Evolutionary conservation across 2,888 invertebrate genomes (phyloP).

Genomic region (Drosophila prolongata): DNA sequence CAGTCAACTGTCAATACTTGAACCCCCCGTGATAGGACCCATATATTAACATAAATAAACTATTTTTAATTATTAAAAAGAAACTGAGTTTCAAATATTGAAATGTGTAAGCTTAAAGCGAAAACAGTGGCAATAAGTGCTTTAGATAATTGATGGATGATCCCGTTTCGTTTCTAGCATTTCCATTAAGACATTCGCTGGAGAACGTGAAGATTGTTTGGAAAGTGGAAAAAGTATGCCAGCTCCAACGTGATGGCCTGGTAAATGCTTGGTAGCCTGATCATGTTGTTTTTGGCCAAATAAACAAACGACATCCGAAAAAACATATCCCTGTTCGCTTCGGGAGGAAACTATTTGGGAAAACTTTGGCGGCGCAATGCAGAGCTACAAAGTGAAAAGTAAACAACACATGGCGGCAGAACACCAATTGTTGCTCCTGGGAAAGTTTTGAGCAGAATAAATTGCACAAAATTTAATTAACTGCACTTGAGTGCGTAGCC

Average conservation of each 20-base stretch:
- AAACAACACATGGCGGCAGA: slow-evolving; percentile 60
- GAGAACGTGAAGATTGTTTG: slow-evolving; percentile 23
- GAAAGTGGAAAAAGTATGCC: slow-evolving; percentile 55
- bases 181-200: slow-evolving; percentile 39
- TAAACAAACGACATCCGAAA: slow-evolving; percentile 45
- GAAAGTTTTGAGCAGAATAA: slow-evolving; percentile 74
- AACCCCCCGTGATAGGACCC: background rate
- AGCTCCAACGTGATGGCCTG: slow-evolving; percentile 61
- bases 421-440: slow-evolving; percentile 41
- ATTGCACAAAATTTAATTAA: slow-evolving; percentile 77
- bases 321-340: slow-evolving; percentile 5
- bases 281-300: slow-evolving; percentile 56
- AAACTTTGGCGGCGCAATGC: slow-evolving; percentile 66
- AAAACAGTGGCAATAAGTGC: slow-evolving; percentile 8
- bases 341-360: slow-evolving; percentile 33
- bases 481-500: slow-evolving; percentile 73
- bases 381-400: slow-evolving; percentile 76
- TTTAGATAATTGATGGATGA: slow-evolving; percentile 55
- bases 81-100: slow-evolving; percentile 27
- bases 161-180: slow-evolving; percentile 25
- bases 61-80: slow-evolving; percentile 72
- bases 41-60: slow-evolving; percentile 70
- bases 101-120: background rate
- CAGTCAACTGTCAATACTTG: slow-evolving; percentile 54
- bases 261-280: slow-evolving; percentile 43